Evolutionary conservation across 2,113 vertebrate species (phyloP).

Genomic region (Carollia perspicillata): DNA sequence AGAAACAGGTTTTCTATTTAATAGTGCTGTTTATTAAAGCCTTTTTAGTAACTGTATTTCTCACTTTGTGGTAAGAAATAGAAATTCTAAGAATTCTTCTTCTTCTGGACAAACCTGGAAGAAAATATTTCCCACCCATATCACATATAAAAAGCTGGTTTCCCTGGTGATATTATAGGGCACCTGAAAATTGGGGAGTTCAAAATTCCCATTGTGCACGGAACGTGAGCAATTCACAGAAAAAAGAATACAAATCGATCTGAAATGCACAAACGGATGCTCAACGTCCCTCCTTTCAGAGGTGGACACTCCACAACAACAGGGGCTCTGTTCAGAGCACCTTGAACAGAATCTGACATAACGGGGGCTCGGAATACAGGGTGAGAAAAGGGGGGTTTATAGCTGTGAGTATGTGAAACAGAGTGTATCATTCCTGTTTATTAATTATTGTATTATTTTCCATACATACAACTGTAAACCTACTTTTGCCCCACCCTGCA

Average conservation of each 20-base stretch:
- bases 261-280: not conserved
- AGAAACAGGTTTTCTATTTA: not conserved
- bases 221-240: not conserved
- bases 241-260: not conserved
- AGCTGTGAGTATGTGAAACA: no score
- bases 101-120: not conserved
- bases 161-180: not conserved
- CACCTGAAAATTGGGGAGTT: not conserved
- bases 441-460: no score
- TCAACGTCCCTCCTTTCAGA: not conserved
- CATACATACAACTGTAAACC: no score
- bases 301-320: not conserved
- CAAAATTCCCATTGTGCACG: not conserved
- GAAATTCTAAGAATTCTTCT: constrained; percentile 24
- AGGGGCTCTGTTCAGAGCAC: not conserved
- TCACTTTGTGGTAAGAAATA: not conserved
- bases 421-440: no score
- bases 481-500: no score
- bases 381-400: no score
- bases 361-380: not conserved
- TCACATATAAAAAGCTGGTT: not conserved
- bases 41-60: constrained; percentile 3
- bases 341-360: not conserved
- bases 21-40: not conserved
- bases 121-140: not conserved